Evolutionary conservation across 2,888 invertebrate genomes (phyloP).

Genomic region (Acronicta leporina): DNA sequence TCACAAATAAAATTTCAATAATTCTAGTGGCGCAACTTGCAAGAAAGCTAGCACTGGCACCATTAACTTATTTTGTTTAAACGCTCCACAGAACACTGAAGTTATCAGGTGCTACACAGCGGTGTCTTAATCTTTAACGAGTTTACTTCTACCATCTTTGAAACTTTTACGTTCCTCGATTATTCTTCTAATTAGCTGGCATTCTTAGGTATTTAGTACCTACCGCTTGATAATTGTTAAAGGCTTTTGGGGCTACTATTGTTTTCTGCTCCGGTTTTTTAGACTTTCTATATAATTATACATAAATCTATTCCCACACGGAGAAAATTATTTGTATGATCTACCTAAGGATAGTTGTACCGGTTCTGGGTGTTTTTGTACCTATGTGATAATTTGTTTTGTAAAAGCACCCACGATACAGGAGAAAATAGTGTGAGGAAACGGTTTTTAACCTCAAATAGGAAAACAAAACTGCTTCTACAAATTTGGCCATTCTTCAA

Average conservation of each 20-base stretch:
- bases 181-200: slow-evolving; percentile 54
- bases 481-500: too few relatives aligned
- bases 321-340: too few relatives aligned
- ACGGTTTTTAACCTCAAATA: too few relatives aligned
- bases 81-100: slow-evolving; percentile 48
- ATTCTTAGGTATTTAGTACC: slow-evolving; percentile 31
- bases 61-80: slow-evolving; percentile 33
- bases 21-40: neutral
- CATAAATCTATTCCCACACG: too few relatives aligned
- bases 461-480: too few relatives aligned
- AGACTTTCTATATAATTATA: too few relatives aligned
- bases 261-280: neutral
- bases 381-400: too few relatives aligned
- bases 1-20: neutral
- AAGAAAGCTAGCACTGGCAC: slow-evolving; percentile 12
- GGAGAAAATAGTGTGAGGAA: too few relatives aligned
- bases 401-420: too few relatives aligned
- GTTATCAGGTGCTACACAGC: slow-evolving; percentile 62
- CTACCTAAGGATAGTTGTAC: too few relatives aligned
- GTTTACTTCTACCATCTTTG: slow-evolving; percentile 56
- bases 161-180: slow-evolving; percentile 53
- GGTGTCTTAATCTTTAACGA: slow-evolving; percentile 64
- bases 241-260: neutral
- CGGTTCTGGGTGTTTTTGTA: too few relatives aligned
- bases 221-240: slow-evolving; percentile 6